These are phyloP conservation scores for Chlorodrepanis virens DNA, from an alignment of 2,113 vertebrate genomes.

Conservation along the genomic window DNA sequence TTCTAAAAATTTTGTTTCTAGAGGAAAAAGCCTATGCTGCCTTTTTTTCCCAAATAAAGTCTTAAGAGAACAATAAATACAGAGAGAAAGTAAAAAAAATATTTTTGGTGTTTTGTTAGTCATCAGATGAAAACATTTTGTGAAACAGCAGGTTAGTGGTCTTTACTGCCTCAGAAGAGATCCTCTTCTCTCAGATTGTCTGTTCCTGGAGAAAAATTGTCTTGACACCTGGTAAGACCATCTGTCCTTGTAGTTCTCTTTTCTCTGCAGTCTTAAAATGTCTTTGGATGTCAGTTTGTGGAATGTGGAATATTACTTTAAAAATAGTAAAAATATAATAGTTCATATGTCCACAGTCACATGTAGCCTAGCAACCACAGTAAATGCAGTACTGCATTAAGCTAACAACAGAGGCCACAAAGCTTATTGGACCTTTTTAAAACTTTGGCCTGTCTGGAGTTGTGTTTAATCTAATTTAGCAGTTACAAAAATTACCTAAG, in stretches of 20 bases:
- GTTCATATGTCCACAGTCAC: neutral
- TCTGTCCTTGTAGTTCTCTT: neutral
- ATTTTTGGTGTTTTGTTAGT: neutral
- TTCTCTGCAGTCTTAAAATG: neutral
- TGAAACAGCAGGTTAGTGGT: neutral
- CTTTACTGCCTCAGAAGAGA: neutral
- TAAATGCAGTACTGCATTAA: neutral
- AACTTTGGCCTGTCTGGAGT: neutral
- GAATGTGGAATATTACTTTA: neutral
- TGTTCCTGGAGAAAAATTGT: neutral
- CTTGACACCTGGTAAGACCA: neutral
- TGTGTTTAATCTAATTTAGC: neutral
- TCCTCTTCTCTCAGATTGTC: neutral
- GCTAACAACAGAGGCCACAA: neutral
- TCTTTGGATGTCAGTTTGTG: neutral
- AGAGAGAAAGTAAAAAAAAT: neutral
- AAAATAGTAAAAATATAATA: neutral
- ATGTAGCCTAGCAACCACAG: neutral
- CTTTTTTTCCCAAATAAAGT: neutral
- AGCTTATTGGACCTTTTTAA: neutral
- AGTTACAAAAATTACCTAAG: neutral
- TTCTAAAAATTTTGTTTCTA: neutral
- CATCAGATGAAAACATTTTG: neutral
- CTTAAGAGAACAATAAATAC: neutral
- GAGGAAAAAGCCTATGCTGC: neutral